Percentiles rank a stretch among this genome's conserved stretches.
Evolutionary conservation across 2,888 invertebrate species (phyloP).

Genomic region (Trilocha varians): DNA sequence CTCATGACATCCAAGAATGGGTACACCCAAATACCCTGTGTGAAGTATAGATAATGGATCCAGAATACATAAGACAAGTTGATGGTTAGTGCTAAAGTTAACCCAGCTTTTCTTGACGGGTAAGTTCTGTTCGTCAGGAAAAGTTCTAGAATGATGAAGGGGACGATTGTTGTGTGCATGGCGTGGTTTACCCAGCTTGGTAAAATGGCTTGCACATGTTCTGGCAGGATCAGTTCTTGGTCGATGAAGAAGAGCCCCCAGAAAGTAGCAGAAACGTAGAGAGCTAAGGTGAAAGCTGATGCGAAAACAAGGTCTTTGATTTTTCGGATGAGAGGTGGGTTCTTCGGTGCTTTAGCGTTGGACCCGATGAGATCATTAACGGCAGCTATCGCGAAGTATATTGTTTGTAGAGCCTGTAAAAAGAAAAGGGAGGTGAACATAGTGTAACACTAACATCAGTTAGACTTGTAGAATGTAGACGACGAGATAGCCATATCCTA

Average conservation of each 20-base stretch:
- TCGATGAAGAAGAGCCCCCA: slow-evolving; percentile 89
- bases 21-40: slow-evolving; percentile 89
- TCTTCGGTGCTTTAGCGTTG: slow-evolving; percentile 74
- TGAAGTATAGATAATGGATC: slow-evolving; percentile 78
- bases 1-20: slow-evolving; percentile 85
- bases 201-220: slow-evolving; percentile 82
- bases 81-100: slow-evolving; percentile 71
- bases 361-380: slow-evolving; percentile 84
- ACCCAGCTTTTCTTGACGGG: slow-evolving; percentile 77
- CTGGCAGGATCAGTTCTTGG: slow-evolving; percentile 90
- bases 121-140: slow-evolving; percentile 79
- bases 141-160: slow-evolving; percentile 83
- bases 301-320: slow-evolving; percentile 78
- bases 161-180: slow-evolving; percentile 87
- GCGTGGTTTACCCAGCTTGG: slow-evolving; percentile 92
- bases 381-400: slow-evolving; percentile 82
- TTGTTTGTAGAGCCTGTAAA: slow-evolving; percentile 80
- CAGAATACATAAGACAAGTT: slow-evolving; percentile 79
- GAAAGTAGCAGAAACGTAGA: slow-evolving; percentile 88
- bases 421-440: slow-evolving; percentile 4
- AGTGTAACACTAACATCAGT: no score
- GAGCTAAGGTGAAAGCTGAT: slow-evolving; percentile 81
- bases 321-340: slow-evolving; percentile 75
- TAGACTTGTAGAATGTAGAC: no score
- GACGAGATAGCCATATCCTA: no score